Evolutionary conservation across 2,888 invertebrate genomes (phyloP).

Genomic region (Steinernema scapterisci): DNA sequence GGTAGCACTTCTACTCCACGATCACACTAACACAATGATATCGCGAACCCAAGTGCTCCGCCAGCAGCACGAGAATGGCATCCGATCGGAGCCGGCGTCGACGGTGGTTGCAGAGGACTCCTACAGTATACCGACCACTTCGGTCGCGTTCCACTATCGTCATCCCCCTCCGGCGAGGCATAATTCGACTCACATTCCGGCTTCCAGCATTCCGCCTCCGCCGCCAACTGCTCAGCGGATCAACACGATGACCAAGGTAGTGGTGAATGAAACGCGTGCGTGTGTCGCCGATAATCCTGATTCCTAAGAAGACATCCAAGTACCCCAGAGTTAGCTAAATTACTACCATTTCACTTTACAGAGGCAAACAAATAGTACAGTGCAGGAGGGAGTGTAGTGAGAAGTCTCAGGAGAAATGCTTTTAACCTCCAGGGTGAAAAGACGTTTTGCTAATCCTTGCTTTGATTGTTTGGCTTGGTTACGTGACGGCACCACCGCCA

Average conservation of each 20-base stretch:
- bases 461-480: constrained; percentile 2
- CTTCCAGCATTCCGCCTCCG: neutral
- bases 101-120: neutral
- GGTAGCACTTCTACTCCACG: neutral
- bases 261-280: no score
- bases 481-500: neutral
- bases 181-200: neutral
- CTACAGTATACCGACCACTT: constrained; percentile 11
- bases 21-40: neutral
- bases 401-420: neutral
- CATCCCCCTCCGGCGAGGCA: neutral
- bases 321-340: no score
- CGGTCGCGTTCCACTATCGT: neutral
- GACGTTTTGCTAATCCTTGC: constrained; percentile 4
- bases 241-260: constrained; percentile 11
- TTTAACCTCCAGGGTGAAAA: neutral
- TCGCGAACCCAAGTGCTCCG: constrained; percentile 12
- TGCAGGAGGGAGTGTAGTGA: neutral
- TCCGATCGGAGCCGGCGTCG: constrained; percentile 8
- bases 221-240: constrained; percentile 10
- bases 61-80: constrained; percentile 5
- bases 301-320: no score
- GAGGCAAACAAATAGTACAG: neutral
- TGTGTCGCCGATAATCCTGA: no score
- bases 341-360: neutral